phyloP scores from a whole-genome alignment of 2,797 vertebrate species.

The Typhlichthys eigenmanni region DNA sequence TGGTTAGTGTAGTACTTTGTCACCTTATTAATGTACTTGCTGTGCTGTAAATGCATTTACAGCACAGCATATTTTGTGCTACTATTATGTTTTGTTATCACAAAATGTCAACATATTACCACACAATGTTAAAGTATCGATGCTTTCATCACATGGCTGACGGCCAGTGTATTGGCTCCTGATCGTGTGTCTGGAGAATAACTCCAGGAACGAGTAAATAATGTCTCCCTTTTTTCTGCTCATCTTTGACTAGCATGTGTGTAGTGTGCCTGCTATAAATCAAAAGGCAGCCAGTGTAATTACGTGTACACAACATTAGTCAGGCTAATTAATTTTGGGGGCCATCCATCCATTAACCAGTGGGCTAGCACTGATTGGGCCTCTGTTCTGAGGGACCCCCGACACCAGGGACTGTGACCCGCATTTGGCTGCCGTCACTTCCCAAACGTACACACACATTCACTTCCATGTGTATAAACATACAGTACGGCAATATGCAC shows the following conservation, averaged over 20 bases:
- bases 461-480: constrained; percentile 12
- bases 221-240: constrained; percentile 53
- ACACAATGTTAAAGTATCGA: constrained; percentile 5
- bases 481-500: constrained; percentile 25
- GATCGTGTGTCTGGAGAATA: constrained; percentile 55
- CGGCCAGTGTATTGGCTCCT: constrained; percentile 43
- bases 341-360: constrained; percentile 81
- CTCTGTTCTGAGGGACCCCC: constrained; percentile 75
- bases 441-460: constrained; percentile 20
- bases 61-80: too few species aligned
- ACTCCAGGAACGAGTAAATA: constrained; percentile 51
- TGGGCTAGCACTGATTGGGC: constrained; percentile 80
- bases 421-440: constrained; percentile 59
- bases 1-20: not conserved
- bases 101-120: constrained; percentile 6
- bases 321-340: constrained; percentile 82
- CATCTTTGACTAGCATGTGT: constrained; percentile 66
- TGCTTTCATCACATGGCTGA: constrained; percentile 42
- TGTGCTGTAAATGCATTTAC: too few species aligned
- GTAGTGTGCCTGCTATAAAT: constrained; percentile 79
- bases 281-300: constrained; percentile 80
- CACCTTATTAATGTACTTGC: not conserved
- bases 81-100: not conserved
- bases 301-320: constrained; percentile 88
- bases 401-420: constrained; percentile 69